Conservation (phyloP, 2,888 invertebrate genomes). For the Taphrorychus bicolor region DNA sequence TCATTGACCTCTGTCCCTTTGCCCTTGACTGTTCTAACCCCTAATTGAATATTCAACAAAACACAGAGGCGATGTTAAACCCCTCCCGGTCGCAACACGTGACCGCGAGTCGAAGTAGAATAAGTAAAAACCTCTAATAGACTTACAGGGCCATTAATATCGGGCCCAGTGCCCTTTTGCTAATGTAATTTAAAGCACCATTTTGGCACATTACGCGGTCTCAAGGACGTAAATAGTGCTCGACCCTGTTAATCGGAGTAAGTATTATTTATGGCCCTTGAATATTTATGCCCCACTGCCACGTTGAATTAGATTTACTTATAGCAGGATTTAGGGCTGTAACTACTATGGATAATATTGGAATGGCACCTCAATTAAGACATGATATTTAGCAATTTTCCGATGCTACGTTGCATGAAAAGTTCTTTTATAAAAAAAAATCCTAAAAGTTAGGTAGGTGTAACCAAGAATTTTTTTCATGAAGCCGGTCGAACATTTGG, state of each 20-base stretch:
- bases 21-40: background rate
- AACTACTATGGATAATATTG: no score
- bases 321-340: background rate
- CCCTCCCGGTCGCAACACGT: constrained; percentile 25
- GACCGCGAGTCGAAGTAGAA: constrained; percentile 26
- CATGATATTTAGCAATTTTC: background rate
- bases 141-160: constrained; percentile 40
- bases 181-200: constrained; percentile 51
- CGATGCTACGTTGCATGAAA: background rate
- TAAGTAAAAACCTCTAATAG: constrained; percentile 40
- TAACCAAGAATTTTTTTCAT: background rate
- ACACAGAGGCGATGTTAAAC: constrained; percentile 3
- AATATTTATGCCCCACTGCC: constrained; percentile 33
- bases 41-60: background rate
- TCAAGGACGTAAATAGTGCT: constrained; percentile 46
- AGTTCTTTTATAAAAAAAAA: background rate
- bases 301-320: constrained; percentile 13
- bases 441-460: background rate
- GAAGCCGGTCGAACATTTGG: background rate
- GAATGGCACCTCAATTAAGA: no score
- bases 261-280: constrained; percentile 55
- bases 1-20: background rate
- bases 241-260: constrained; percentile 54
- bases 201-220: constrained; percentile 50
- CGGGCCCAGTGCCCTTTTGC: constrained; percentile 36